phyloP scores from a whole-genome alignment of 2,113 vertebrate genomes.

The Petroica traversi region DNA sequence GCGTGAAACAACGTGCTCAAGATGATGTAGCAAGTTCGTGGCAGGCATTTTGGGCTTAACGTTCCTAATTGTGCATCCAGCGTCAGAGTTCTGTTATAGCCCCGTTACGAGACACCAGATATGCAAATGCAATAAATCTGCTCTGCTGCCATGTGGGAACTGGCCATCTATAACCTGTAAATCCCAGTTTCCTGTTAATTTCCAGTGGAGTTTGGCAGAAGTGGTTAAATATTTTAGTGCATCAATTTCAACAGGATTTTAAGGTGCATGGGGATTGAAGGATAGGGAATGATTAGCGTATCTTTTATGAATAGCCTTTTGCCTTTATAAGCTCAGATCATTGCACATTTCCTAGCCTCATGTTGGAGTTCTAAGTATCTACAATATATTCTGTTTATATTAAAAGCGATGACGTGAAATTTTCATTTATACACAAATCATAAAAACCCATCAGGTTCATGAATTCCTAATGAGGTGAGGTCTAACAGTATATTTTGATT shows the following conservation, averaged over 20 bases:
- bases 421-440: conserved; percentile 75
- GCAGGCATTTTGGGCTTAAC: conserved; percentile 1
- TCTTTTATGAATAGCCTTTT: conserved; percentile 31
- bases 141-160: background rate
- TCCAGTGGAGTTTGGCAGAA: conserved; percentile 34
- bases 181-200: conserved; percentile 14
- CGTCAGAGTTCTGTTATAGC: background rate
- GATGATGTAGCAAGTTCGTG: background rate
- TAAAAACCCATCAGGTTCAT: conserved; percentile 73
- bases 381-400: conserved; percentile 63
- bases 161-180: conserved; percentile 35
- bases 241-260: conserved; percentile 35
- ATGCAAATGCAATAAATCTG: conserved; percentile 11
- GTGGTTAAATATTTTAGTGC: conserved; percentile 51
- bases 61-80: background rate
- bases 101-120: background rate
- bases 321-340: conserved; percentile 19
- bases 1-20: background rate
- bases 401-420: conserved; percentile 72
- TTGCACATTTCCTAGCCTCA: background rate
- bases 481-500: conserved; percentile 50
- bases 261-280: background rate
- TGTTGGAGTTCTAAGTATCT: conserved; percentile 11
- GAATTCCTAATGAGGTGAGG: conserved; percentile 72
- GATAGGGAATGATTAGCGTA: background rate